Evolutionary conservation across 2,888 invertebrate genomes (phyloP).

Genomic region (Beris morrisii): DNA sequence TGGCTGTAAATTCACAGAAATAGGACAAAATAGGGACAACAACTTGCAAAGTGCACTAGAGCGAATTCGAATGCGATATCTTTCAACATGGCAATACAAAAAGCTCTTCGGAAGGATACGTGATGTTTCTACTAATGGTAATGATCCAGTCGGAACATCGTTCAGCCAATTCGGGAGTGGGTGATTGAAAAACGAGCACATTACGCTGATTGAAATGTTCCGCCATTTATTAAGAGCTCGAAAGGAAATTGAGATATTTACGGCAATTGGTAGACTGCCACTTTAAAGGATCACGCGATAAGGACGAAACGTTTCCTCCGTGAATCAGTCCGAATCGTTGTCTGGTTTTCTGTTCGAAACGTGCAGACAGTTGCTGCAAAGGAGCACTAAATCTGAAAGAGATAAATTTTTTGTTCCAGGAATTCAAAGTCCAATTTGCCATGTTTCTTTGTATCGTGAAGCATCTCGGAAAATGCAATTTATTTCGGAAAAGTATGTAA

Average conservation of each 20-base stretch:
- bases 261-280: no score
- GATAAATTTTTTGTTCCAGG: no score
- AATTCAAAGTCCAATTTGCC: no score
- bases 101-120: neutral
- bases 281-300: no score
- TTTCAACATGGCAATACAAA: neutral
- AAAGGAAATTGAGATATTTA: no score
- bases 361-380: no score
- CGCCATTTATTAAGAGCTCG: slow-evolving; percentile 13
- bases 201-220: slow-evolving; percentile 17
- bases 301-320: no score
- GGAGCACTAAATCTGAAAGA: no score
- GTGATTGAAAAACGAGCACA: slow-evolving; percentile 16
- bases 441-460: no score
- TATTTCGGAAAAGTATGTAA: slow-evolving; percentile 4
- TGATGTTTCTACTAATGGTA: neutral
- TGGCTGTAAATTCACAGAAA: neutral
- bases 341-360: no score
- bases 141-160: slow-evolving; percentile 21
- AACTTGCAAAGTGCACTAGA: slow-evolving; percentile 5
- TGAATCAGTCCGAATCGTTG: no score
- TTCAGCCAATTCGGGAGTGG: neutral
- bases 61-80: slow-evolving; percentile 14
- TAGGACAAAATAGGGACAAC: slow-evolving; percentile 12
- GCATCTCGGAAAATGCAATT: slow-evolving; percentile 1